Percentiles rank a stretch among this genome's conserved stretches.
Evolutionary conservation across 2,797 vertebrate genomes (phyloP).

Genomic region (Myotis planiceps): DNA sequence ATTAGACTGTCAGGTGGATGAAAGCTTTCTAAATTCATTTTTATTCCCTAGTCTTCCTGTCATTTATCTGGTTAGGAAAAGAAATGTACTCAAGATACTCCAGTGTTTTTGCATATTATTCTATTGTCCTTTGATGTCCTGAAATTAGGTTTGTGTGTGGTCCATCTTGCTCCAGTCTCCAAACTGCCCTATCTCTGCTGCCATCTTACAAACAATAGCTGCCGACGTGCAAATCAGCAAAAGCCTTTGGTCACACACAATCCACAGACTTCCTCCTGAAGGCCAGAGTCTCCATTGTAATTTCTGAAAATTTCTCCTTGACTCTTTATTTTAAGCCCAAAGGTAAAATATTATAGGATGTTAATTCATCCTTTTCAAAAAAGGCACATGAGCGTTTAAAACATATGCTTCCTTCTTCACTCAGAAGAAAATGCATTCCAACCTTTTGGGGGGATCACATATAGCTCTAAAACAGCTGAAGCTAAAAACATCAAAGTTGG

Average conservation of each 20-base stretch:
- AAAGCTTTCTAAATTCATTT: slow-evolving; percentile 57
- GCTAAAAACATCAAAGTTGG: slow-evolving; percentile 82
- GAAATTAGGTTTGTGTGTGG: slow-evolving; percentile 70
- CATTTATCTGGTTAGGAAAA: slow-evolving; percentile 69
- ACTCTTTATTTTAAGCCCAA: slow-evolving; percentile 65
- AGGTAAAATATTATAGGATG: slow-evolving; percentile 77
- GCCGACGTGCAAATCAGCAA: neutral
- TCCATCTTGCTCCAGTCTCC: slow-evolving; percentile 53
- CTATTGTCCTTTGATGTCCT: slow-evolving; percentile 61
- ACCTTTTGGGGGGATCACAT: slow-evolving; percentile 80
- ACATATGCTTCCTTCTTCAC: slow-evolving; percentile 81
- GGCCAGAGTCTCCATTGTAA: slow-evolving; percentile 13
- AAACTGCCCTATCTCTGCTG: slow-evolving; percentile 45
- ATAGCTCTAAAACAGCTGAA: slow-evolving; percentile 80
- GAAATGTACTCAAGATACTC: slow-evolving; percentile 66
- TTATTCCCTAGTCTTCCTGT: slow-evolving; percentile 53
- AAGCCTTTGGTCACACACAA: slow-evolving; percentile 25
- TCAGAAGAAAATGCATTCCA: slow-evolving; percentile 77
- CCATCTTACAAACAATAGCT: slow-evolving; percentile 65
- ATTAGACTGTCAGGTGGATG: slow-evolving; percentile 55
- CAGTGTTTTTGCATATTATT: slow-evolving; percentile 62
- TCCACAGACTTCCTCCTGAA: neutral
- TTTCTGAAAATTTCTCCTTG: slow-evolving; percentile 55
- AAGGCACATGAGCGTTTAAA: slow-evolving; percentile 80
- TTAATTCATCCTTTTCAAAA: slow-evolving; percentile 77